Evolutionary conservation across 2,888 invertebrate species (phyloP), one percentile per base, ranked within the genome.

Genomic region (Drosophila putrida): DNA sequence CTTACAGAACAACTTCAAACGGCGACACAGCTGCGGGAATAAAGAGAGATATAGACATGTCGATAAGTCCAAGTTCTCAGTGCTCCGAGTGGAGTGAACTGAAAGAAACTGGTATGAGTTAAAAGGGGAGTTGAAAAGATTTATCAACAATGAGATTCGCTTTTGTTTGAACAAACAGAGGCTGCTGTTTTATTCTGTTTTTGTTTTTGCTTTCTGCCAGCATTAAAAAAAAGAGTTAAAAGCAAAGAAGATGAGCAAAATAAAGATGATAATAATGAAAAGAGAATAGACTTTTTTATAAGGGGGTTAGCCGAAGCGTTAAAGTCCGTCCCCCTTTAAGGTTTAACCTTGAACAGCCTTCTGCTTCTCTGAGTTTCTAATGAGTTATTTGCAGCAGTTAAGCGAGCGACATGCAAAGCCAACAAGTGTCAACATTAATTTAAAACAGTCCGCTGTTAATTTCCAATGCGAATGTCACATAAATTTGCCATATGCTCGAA

Each of bases 351-450:
- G 88, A 69, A 75, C 47, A 53, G 58, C 53, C 65, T 70, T 54
- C 44, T 54, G 31, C 13, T 28, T 15, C 11, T 25, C n/a, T n/a
- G 35, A 31, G 68, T 50, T 69, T 86, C 81, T 86, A 82, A 86
- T 82, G 75, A 86, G 82, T 70, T 72, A 63, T 75, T 80, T 55
- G 35, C 74, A 43, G 62, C 74, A 50, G 55, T 35, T 36, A 47
- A 66, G 38, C 47, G 39, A 44, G 50, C 51, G 55, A 53, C 71
- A 71, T 47, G 72, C 59, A 58, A 65, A 66, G 61, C 73, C 62
- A 78, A 86, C 89, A 85, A 88, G 85, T 85, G 87, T 88, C 87
- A 86, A 81, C 87, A 83, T 85, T 88, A 77, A 85, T 85, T 88
- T 79, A 74, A 72, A 73, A 54, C 80, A 55, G 68, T 78, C 78